These are phyloP conservation scores for Drosophila helvetica DNA, from an alignment of 2,888 invertebrate species.

Conservation along the genomic window DNA sequence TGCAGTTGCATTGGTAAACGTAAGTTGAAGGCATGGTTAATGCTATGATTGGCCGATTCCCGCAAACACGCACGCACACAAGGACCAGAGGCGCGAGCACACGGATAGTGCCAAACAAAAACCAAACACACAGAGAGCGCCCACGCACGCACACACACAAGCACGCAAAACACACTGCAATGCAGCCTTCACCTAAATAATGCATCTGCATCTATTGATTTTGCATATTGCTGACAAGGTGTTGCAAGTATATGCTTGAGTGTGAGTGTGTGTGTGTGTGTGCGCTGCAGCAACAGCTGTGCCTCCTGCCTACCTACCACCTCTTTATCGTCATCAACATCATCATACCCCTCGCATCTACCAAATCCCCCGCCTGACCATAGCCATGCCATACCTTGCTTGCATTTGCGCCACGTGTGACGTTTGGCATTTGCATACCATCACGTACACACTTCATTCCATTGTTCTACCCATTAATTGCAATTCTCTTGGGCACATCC, in stretches of 20 bases:
- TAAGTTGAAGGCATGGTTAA: constrained; percentile 1
- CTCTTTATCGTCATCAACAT: not conserved
- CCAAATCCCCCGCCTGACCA: constrained; percentile 32
- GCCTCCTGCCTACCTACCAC: constrained; percentile 28
- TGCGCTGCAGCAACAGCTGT: constrained; percentile 68
- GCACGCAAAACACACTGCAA: constrained; percentile 45
- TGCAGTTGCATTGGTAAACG: constrained; percentile 12
- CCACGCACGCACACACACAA: constrained; percentile 8
- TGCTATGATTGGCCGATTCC: not conserved
- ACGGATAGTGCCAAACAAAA: constrained; percentile 16
- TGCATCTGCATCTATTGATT: constrained; percentile 65
- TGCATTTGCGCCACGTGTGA: constrained; percentile 62
- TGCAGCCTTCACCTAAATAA: constrained; percentile 71
- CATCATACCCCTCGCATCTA: not conserved
- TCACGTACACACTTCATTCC: constrained; percentile 51
- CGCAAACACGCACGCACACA: constrained; percentile 17
- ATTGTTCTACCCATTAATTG: constrained; percentile 36
- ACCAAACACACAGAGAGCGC: constrained; percentile 8
- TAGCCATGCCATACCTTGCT: constrained; percentile 22
- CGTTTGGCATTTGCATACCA: constrained; percentile 60
- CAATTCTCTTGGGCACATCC: constrained; percentile 28
- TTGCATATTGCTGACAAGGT: constrained; percentile 45
- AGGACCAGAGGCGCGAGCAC: constrained; percentile 9
- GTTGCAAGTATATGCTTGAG: constrained; percentile 20
- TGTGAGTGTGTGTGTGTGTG: constrained; percentile 11